A percentile compares a stretch with the other conserved stretches of the same genome.
These are phyloP conservation scores for Diorhabda elongata DNA, from an alignment of 1,140 invertebrate genomes.

Conservation along the genomic window DNA sequence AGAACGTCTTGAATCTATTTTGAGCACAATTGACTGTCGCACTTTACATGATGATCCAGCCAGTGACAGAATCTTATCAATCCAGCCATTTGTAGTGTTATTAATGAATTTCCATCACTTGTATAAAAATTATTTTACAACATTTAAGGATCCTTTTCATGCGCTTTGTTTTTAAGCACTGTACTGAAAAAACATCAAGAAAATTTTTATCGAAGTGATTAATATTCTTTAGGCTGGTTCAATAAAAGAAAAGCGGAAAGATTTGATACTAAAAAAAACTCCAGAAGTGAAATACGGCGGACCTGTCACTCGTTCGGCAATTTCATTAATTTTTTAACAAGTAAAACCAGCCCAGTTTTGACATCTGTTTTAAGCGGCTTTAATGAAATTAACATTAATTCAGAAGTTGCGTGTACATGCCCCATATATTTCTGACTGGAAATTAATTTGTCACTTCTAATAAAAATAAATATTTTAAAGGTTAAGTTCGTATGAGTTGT, in stretches of 20 bases:
- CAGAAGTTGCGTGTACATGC: conserved; percentile 1
- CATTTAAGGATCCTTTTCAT: too few relatives aligned
- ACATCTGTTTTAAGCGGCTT: conserved; percentile 8
- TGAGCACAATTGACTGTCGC: too few relatives aligned
- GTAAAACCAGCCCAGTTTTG: conserved; percentile 4
- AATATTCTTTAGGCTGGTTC: neutral
- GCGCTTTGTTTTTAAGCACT: too few relatives aligned
- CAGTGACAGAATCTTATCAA: too few relatives aligned
- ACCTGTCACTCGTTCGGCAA: neutral
- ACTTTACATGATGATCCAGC: too few relatives aligned
- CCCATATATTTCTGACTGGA: conserved; percentile 7
- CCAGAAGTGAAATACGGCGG: neutral
- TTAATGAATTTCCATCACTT: too few relatives aligned
- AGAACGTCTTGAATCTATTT: too few relatives aligned
- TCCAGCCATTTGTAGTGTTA: too few relatives aligned
- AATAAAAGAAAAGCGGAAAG: neutral
- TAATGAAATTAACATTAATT: conserved; percentile 12
- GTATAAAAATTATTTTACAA: too few relatives aligned
- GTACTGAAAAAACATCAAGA: neutral
- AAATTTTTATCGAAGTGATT: neutral
- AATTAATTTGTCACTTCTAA: conserved; percentile 11
- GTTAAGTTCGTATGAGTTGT: neutral
- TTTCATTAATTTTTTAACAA: neutral
- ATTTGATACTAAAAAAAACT: conserved; percentile 1
- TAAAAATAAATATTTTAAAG: conserved; percentile 4